Conservation (phyloP, 1,140 invertebrate genomes). For the Manduca sexta region DNA sequence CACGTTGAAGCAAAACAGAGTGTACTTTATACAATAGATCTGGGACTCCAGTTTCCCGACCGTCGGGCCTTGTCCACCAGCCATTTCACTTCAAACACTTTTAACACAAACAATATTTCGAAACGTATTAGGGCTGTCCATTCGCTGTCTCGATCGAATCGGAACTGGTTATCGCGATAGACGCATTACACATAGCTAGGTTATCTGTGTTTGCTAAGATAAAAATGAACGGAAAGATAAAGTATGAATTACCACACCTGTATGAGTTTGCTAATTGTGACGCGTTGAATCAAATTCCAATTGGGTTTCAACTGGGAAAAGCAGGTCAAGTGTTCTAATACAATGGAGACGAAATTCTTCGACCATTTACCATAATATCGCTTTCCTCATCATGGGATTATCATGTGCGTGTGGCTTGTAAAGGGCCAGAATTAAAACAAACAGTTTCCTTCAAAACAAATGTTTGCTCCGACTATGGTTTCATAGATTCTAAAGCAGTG, state of each 20-base stretch:
- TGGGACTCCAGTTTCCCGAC: conserved; percentile 76
- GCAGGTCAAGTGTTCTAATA: too few species aligned
- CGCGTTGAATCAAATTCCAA: conserved; percentile 17
- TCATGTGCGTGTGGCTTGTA: too few species aligned
- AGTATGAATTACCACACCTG: conserved; percentile 60
- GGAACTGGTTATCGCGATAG: conserved; percentile 60
- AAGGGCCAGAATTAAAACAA: too few species aligned
- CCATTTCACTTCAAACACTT: conserved; percentile 55
- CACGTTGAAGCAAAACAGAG: conserved; percentile 81
- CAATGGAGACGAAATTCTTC: too few species aligned
- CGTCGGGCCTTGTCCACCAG: conserved; percentile 58
- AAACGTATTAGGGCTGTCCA: conserved; percentile 29
- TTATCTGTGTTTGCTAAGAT: conserved; percentile 66
- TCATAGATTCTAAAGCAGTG: too few species aligned
- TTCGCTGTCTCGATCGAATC: conserved; percentile 35
- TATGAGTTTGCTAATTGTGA: conserved; percentile 9
- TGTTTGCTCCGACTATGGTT: too few species aligned
- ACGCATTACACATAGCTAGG: conserved; percentile 44
- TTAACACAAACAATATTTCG: conserved; percentile 24
- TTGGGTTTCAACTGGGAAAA: neutral
- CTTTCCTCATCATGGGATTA: too few species aligned
- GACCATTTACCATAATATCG: too few species aligned
- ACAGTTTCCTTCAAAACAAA: too few species aligned
- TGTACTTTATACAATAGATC: conserved; percentile 81
- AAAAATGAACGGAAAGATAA: conserved; percentile 50